Evolutionary conservation across 2,888 invertebrate genomes (phyloP), one percentile per base, ranked within the genome.

Genomic region (Pemphredon lugubris): DNA sequence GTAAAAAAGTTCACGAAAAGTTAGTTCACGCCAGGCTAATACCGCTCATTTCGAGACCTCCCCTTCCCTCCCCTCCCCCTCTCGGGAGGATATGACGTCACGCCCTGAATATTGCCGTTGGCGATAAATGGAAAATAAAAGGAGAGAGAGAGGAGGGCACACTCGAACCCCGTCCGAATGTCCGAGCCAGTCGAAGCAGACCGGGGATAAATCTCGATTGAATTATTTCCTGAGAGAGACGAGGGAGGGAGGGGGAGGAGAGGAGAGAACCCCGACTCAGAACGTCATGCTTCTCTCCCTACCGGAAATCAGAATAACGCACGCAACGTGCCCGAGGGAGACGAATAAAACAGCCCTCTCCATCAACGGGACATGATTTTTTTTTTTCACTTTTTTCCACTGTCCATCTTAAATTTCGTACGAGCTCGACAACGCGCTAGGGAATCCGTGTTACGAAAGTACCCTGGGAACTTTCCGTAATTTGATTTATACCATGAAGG

Each of bases 271-370:
- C 53, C 53, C 50, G 45, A 45, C 55, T 61, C 59, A 50, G 48
- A 67, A 58, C 40, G 54, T 63, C 54, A 53, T 39, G 65, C 66
- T 65, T 61, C 54, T 61, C 54, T 63, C 66, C 66, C 63, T 54
- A 32, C 61, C 74, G 75, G 75, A 75, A 75, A 75, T 73, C 74
- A 69, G 66, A 66, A 69, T 69, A 73, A 74, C 59, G 65, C 61
- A 34, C 23, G 61, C 53, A 50, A 64, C 48, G 53, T 44, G 63
- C 9, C n/a, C 5, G 54, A 18, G 34, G 16, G 50, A 37, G 44
- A 13, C 3, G 30, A 40, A 42, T 23, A 18, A 39, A 53, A 45
- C 45, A 2, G 26, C 16, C 7, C 44, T n/a, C 44, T 21, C 44
- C 21, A 45, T 21, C 44, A 14, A 21, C 44, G 2, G 11, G 37